Evolutionary conservation across 2,888 invertebrate species (phyloP).

Genomic region (Hoplodrina ambigua): DNA sequence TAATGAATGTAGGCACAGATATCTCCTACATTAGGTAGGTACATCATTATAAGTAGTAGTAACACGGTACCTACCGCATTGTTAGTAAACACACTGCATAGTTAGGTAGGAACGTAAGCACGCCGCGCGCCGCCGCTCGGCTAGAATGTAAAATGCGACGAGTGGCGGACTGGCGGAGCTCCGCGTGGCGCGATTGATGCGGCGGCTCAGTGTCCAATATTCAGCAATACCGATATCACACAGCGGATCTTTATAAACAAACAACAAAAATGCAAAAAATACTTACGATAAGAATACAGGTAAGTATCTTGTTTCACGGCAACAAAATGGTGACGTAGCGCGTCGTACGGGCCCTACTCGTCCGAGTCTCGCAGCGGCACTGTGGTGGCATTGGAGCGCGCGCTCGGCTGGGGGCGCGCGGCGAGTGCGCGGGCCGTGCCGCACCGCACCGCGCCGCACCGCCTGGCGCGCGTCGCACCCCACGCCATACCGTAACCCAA

Average conservation of each 20-base stretch:
- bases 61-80: no score
- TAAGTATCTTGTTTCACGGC: slow-evolving; percentile 1
- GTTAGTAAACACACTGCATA: no score
- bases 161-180: no score
- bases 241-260: not conserved
- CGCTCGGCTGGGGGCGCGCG: slow-evolving; percentile 1
- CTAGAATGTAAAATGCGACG: no score
- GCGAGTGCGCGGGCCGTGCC: slow-evolving; percentile 24
- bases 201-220: slow-evolving; percentile 9
- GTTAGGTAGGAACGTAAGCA: no score
- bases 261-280: slow-evolving; percentile 10
- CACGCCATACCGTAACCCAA: not conserved
- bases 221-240: slow-evolving; percentile 1
- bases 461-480: slow-evolving; percentile 1
- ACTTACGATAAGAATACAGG: slow-evolving; percentile 46
- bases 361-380: slow-evolving; percentile 52
- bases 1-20: no score
- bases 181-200: slow-evolving; percentile 21
- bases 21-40: no score
- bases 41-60: no score
- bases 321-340: slow-evolving; percentile 33
- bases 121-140: no score
- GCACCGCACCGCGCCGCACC: slow-evolving; percentile 2
- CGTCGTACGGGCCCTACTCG: slow-evolving; percentile 43
- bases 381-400: slow-evolving; percentile 49